Evolutionary conservation across 2,113 vertebrate species (phyloP).

Genomic region (Chroicocephalus ridibundus): DNA sequence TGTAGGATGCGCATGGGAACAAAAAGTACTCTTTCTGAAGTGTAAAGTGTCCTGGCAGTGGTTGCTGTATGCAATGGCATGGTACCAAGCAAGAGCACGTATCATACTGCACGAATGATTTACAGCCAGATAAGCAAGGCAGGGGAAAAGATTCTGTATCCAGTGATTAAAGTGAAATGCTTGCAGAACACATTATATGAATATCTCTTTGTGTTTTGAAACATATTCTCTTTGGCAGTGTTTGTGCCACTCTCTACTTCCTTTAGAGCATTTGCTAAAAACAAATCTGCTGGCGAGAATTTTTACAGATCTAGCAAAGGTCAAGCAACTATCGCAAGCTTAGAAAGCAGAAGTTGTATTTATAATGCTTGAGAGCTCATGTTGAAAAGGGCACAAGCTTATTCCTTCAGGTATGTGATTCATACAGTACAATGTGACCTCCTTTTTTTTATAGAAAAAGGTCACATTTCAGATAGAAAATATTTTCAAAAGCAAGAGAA

Average conservation of each 20-base stretch:
- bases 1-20: neutral
- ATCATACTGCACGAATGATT: neutral
- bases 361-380: neutral
- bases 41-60: neutral
- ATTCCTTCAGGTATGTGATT: constrained; percentile 7
- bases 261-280: neutral
- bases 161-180: neutral
- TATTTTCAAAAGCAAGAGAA: neutral
- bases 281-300: neutral
- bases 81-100: neutral
- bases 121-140: neutral
- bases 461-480: neutral
- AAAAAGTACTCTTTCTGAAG: neutral
- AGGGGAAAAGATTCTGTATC: neutral
- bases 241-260: neutral
- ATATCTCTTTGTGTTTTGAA: neutral
- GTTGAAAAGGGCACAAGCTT: constrained; percentile 10
- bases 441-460: neutral
- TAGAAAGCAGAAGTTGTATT: neutral
- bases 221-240: neutral
- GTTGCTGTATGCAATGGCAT: neutral
- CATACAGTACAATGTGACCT: neutral
- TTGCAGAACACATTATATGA: neutral
- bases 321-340: neutral
- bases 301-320: constrained; percentile 9